phyloP scores from a whole-genome alignment of 1,140 invertebrate genomes.

The Drosophila sproati region DNA sequence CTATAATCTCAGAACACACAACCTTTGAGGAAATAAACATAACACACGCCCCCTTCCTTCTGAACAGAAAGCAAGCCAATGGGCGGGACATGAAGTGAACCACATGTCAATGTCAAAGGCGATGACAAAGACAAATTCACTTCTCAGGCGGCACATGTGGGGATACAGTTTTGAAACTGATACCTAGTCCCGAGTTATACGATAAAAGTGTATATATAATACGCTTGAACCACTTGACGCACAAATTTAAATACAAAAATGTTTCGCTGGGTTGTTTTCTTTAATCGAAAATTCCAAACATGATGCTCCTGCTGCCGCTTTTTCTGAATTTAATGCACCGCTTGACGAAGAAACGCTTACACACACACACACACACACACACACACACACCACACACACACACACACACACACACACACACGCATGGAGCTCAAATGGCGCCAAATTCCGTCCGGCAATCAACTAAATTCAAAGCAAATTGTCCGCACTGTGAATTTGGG shows the following conservation, averaged over 20 bases:
- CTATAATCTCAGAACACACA: slow-evolving; percentile 16
- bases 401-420: slow-evolving; percentile 6
- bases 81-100: slow-evolving; percentile 43
- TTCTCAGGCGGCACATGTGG: slow-evolving; percentile 5
- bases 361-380: slow-evolving; percentile 1
- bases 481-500: slow-evolving; percentile 63
- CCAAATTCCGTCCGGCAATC: slow-evolving; percentile 76
- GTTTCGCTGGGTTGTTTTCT: slow-evolving; percentile 34
- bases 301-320: slow-evolving; percentile 26
- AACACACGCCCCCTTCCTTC: not conserved
- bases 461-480: slow-evolving; percentile 83
- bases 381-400: slow-evolving; percentile 16
- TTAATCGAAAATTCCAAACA: slow-evolving; percentile 64
- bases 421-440: slow-evolving; percentile 59
- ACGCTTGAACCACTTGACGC: slow-evolving; percentile 18
- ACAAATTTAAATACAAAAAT: slow-evolving; percentile 69
- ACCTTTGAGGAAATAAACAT: slow-evolving; percentile 18
- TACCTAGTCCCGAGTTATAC: slow-evolving; percentile 25
- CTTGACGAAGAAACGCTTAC: slow-evolving; percentile 1
- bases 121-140: slow-evolving; percentile 78
- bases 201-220: slow-evolving; percentile 13
- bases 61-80: not conserved
- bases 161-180: not conserved
- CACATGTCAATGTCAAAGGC: slow-evolving; percentile 79
- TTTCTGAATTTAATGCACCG: slow-evolving; percentile 61